Evolutionary conservation across 2,113 vertebrate genomes (phyloP), one percentile per base, ranked within the genome.

Genomic region (Peucedramus taeniatus): DNA sequence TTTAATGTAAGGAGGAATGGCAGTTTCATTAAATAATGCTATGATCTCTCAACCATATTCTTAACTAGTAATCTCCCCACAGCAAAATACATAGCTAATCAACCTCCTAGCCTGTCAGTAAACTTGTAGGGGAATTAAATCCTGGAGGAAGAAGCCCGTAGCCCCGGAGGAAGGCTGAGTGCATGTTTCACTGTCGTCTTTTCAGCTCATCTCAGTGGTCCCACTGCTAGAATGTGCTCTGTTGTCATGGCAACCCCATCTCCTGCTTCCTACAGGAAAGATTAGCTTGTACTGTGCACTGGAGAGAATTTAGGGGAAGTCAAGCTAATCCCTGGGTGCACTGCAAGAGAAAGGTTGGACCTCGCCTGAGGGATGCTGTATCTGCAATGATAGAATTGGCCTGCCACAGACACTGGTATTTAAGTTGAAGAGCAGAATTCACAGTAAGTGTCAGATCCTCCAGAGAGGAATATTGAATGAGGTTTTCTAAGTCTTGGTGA

Each of bases 231-330:
- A 98, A 98, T 98, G 97, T 98, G 98, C 98, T 98, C 97, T 96
- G 98, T 98, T 98, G 98, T 98, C 98, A 98, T 98, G 97, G 98
- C 98, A 98, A 98, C 98, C 95, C 97, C 98, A 98, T 98, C 98
- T 98, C 98, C 98, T 98, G 98, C 98, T 98, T 98, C 98, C 97
- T 98, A 97, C 97, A 97, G 98, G 98, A 98, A 98, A 98, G 98
- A 98, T 98, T 98, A 98, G 98, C 98, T 98, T 98, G 97, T 97
- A 97, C 97, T 98, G 98, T 98, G 98, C 98, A 98, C 97, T 97
- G 96, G 98, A 98, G 98, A 98, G 98, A 98, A 98, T 98, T 98
- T 98, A 98, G 98, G 98, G 98, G 98, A 98, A 98, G 98, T 98
- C 98, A 98, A 97, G 97, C 97, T 98, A 98, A 98, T 98, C 98